A percentile compares a stretch with the other conserved stretches of the same genome.
Evolutionary conservation across 2,113 vertebrate species (phyloP).

Genomic region (Ciconia stormi): DNA sequence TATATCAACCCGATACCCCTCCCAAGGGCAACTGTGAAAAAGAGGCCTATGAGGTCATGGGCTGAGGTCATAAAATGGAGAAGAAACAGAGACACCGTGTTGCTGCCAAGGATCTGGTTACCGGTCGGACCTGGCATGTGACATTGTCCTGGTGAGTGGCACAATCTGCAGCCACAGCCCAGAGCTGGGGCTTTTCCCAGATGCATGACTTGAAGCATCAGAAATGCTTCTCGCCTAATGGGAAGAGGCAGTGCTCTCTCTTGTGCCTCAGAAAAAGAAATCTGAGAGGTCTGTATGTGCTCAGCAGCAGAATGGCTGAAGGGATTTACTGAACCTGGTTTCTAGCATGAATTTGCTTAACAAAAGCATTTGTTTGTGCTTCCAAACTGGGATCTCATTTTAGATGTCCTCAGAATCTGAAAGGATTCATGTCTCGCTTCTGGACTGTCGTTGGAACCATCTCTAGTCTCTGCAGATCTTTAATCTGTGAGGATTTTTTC

Average conservation of each 20-base stretch:
- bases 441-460: not conserved
- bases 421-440: not conserved
- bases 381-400: not conserved
- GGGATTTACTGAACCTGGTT: not conserved
- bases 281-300: not conserved
- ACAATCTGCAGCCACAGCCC: not conserved
- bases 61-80: not conserved
- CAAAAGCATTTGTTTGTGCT: not conserved
- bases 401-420: not conserved
- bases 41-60: not conserved
- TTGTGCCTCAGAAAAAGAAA: not conserved
- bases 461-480: not conserved
- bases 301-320: not conserved
- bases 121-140: accelerated
- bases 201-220: accelerated
- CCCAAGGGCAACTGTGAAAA: not conserved
- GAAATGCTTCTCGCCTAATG: not conserved
- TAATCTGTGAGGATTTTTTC: not conserved
- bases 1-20: not conserved
- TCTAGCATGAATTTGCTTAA: not conserved
- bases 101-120: not conserved
- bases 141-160: not conserved
- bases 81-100: accelerated
- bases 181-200: not conserved
- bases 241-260: not conserved